These are phyloP conservation scores for Siniperca knerii DNA, from an alignment of 2,113 vertebrate species.

Conservation along the genomic window DNA sequence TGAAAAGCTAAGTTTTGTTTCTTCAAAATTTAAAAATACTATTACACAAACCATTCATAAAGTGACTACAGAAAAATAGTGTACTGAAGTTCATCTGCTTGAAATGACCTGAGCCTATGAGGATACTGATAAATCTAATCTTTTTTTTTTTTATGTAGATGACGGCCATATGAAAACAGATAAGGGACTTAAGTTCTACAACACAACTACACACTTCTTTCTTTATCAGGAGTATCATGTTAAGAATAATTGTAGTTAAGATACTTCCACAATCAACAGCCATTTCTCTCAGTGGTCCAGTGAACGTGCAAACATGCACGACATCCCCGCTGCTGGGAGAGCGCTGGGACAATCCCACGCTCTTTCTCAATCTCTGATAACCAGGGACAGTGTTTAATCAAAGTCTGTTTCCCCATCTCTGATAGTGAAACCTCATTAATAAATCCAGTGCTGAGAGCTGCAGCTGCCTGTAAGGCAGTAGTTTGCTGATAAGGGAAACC, in stretches of 20 bases:
- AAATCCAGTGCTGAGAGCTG: conserved; percentile 65
- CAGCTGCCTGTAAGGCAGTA: conserved; percentile 56
- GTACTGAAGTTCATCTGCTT: neutral
- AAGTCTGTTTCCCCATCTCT: conserved; percentile 44
- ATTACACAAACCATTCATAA: neutral
- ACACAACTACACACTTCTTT: neutral
- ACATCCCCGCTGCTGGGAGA: neutral
- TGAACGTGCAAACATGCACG: conserved; percentile 19
- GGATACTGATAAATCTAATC: neutral
- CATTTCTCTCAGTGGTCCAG: neutral
- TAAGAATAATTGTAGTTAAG: neutral
- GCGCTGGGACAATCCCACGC: conserved; percentile 2
- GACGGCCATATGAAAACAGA: neutral
- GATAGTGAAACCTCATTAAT: conserved; percentile 67
- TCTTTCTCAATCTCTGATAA: conserved; percentile 55
- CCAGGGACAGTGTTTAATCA: conserved; percentile 47
- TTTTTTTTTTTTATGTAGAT: neutral
- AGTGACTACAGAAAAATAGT: neutral
- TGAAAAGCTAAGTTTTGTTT: neutral
- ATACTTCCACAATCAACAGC: neutral
- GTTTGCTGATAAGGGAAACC: conserved; percentile 76
- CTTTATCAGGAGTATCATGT: neutral
- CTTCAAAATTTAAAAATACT: neutral
- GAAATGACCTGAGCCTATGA: neutral
- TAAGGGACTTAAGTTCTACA: neutral